Base-by-base conservation (phyloP, 1,140 invertebrate species). In the Drosophila bocqueti region DNA sequence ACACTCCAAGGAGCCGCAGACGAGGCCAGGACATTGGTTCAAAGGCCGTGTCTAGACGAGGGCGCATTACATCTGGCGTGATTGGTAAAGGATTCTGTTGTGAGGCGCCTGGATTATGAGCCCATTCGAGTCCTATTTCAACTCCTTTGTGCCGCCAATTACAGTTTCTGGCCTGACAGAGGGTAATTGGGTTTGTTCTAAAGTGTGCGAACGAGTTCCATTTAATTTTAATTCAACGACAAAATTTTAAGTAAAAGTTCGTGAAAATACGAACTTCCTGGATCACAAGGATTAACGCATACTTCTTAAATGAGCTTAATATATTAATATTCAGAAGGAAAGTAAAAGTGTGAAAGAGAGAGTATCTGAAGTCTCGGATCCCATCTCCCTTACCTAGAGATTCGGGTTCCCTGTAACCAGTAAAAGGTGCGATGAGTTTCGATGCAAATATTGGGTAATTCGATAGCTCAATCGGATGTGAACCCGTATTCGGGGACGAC, bases 1-100 rank as follows among this genome's bases (percentile, higher is more conserved):
- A n/a, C 71, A 74, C 46, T 38, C 38, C n/a, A 16, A 61, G 59
- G 46, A 59, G 21, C 71, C 69, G 46, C 69, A 73, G 69, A 73
- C 69, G 67, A 31, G 24, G 31, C 67, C 47, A 15, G 60, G 69
- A 52, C 69, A 38, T 43, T 50, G 68, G 46, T 72, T 61, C 69
- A 73, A 73, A 73, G 67, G 69, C 40, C 45, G 46, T 57, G 54
- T 74, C 71, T 74, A 74, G 71, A 74, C 71, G 46, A 21, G 64
- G 31, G n/a, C 38, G 47, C 50, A 54, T 69, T 68, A 45, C 64
- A 34, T 45, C 18, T 73, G 71, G 43, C 21, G 24, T 73, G 45
- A 52, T 52, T 72, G 54, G 54, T 38, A 73, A 52, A 72, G 71
- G 71, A 52, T 74, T 60, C 45, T 29, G 43, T 42, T 36, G 18